These are phyloP conservation scores for Lycodopsis pacificus DNA, from an alignment of 2,797 vertebrate genomes.

Conservation along the genomic window DNA sequence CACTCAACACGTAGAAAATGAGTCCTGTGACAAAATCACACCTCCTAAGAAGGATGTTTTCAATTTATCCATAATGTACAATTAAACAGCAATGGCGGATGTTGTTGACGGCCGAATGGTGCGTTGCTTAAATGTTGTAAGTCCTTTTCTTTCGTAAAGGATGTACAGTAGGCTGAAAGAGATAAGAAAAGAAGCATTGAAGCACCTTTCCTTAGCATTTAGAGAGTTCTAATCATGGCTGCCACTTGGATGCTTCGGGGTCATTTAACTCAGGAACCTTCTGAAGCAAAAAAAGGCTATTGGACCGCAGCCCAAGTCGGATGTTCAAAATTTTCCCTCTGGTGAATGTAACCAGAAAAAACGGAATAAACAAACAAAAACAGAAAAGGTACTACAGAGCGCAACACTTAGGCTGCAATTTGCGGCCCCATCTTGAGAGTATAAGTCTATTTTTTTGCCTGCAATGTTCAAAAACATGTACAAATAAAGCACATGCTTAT, in stretches of 20 bases:
- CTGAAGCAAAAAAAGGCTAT: background rate
- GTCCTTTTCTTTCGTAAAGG: background rate
- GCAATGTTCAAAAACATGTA: slow-evolving; percentile 4
- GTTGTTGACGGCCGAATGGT: no score
- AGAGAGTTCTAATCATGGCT: background rate
- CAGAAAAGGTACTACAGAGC: background rate
- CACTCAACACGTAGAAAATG: background rate
- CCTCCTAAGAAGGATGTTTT: background rate
- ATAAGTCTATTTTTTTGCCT: slow-evolving; percentile 4
- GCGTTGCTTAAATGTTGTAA: no score
- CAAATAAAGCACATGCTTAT: slow-evolving; percentile 37
- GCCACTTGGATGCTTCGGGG: background rate
- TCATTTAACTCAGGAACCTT: background rate
- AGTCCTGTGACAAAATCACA: background rate
- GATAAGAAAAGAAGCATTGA: background rate
- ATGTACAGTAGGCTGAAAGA: background rate
- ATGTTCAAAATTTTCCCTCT: background rate
- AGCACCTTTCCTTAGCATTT: background rate
- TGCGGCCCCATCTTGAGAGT: background rate
- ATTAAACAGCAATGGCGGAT: no score
- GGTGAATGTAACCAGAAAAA: background rate
- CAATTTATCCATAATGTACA: background rate
- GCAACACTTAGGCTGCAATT: no score
- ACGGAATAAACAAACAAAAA: background rate
- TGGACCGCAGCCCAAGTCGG: background rate